Conservation (phyloP, 2,888 invertebrate genomes). For the Sminthurides aquaticus region DNA sequence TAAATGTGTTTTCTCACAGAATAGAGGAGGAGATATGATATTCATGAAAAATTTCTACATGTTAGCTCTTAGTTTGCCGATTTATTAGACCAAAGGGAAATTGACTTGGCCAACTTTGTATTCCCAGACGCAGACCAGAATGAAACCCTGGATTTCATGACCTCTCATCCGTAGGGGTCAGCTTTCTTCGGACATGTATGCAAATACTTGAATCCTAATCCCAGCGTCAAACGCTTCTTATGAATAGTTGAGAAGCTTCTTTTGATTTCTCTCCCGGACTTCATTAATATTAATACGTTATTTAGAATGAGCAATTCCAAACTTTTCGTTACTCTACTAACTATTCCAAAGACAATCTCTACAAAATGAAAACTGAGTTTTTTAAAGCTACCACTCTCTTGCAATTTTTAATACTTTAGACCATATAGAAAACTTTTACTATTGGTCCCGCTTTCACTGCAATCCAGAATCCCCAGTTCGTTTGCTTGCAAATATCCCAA, state of each 20-base stretch:
- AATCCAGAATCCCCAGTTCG: no score
- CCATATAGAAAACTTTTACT: neutral
- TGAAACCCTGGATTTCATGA: conserved; percentile 24
- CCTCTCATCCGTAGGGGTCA: conserved; percentile 15
- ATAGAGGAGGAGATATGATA: conserved; percentile 37
- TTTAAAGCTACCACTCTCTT: neutral
- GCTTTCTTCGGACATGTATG: conserved; percentile 1
- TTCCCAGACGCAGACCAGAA: conserved; percentile 23
- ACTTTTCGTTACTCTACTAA: neutral
- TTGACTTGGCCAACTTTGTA: conserved; percentile 30
- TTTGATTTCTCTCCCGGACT: neutral
- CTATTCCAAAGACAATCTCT: neutral
- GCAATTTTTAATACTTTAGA: neutral
- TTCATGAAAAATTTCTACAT: conserved; percentile 40
- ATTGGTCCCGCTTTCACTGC: no score
- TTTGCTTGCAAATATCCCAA: no score
- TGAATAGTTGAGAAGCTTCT: neutral
- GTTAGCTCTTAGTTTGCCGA: conserved; percentile 33
- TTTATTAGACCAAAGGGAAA: conserved; percentile 41
- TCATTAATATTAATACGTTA: neutral
- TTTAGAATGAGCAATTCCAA: neutral
- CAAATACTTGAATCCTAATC: neutral
- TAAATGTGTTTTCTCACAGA: no score
- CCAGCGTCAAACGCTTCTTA: neutral
- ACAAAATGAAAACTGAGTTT: neutral